A percentile compares a stretch with the other conserved stretches of the same genome.
Evolutionary conservation across 2,797 vertebrate species (phyloP).

Genomic region (Poecilia velifera): DNA sequence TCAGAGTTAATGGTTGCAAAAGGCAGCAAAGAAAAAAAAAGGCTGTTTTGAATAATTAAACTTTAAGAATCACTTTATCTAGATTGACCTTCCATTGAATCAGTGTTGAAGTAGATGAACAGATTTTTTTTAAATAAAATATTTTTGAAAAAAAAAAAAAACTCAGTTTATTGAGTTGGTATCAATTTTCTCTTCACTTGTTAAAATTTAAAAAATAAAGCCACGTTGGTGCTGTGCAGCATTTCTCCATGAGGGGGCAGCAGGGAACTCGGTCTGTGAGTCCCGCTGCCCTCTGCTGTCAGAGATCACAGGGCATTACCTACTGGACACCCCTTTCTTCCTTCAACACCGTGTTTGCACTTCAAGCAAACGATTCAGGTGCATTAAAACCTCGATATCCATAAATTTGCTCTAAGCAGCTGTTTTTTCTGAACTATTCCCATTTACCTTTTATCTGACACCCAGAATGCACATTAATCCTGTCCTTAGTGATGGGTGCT

Average conservation of each 20-base stretch:
- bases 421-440: not conserved
- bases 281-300: not conserved
- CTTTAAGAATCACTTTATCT: not conserved
- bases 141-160: too few species aligned
- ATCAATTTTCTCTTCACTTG: not conserved
- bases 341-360: not conserved
- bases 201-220: not conserved
- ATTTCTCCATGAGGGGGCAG: conserved; percentile 53
- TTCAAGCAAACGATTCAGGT: not conserved
- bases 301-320: not conserved
- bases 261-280: conserved; percentile 5
- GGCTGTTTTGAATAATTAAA: not conserved
- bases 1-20: not conserved
- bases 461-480: not conserved
- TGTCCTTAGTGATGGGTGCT: not conserved
- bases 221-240: not conserved
- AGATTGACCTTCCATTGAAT: not conserved
- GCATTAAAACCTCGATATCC: not conserved
- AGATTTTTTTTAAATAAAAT: too few species aligned
- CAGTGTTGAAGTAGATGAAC: not conserved
- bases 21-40: not conserved
- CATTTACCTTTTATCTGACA: not conserved
- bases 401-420: not conserved
- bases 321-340: not conserved
- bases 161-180: not conserved